Base-by-base conservation (phyloP, 2,113 vertebrate genomes). In the Gorsachius goisagi region DNA sequence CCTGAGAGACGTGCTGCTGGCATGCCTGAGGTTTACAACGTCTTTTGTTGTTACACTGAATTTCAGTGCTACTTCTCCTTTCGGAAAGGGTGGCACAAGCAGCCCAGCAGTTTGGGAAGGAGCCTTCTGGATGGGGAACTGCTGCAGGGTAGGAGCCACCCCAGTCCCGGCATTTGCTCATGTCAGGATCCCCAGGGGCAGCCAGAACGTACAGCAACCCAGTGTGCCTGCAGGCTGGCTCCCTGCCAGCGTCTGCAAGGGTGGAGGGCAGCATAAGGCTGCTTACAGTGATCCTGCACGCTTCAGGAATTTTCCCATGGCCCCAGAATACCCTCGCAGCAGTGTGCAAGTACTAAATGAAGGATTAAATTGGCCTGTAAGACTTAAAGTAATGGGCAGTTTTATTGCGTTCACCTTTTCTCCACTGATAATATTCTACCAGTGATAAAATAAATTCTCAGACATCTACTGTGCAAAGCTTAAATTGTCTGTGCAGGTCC, bases 231-330 rank as follows among this genome's bases (percentile, higher is more conserved):
- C 47, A 33, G 64, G n/a, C 75, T 93, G 90, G 82, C 33, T 74
- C 59, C 50, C 19, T 21, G 45, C 75, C 86, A 76, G 82, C 6
- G 0, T 62, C 93, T 90, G 32, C 71, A 35, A 35, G 35, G 20
- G 68, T 3, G 1, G 16, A 72, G 33, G 73, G 80, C 68, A 84
- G 80, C 50, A 14, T 10, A 18, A 52, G 21, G 53, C 80, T 18
- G 64, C 64, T 91, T 45, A 33, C 32, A 56, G 76, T 15, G 28
- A 72, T 82, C 69, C 74, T 95, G 28, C 30, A 37, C 0, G 4
- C 78, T 76, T 72, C 58, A 83, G 88, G 89, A 93, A 80, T 96
- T 93, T 91, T 95, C 82, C 91, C 85, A 59, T 93, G 88, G 82
- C 81, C 94, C 53, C n/a, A 28, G 49, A 76, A 37, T 50, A 83